Percentiles rank a stretch among this genome's conserved stretches.
These are phyloP conservation scores for Neoitamus cyanurus DNA, from an alignment of 2,888 invertebrate species.

Conservation along the genomic window DNA sequence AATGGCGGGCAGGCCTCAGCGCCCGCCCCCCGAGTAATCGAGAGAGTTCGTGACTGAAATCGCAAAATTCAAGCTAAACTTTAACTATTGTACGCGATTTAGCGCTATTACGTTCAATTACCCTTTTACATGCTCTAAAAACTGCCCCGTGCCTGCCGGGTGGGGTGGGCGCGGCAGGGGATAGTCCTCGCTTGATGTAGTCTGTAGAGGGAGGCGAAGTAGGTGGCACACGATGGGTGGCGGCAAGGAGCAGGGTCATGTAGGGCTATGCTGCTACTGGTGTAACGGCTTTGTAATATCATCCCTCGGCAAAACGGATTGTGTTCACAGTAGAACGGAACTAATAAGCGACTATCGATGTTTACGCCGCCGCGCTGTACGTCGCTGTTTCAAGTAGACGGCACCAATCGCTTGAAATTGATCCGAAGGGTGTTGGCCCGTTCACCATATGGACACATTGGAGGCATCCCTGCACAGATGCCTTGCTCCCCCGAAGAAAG, in stretches of 20 bases:
- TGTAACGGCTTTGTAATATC: constrained; percentile 36
- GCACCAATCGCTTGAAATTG: constrained; percentile 28
- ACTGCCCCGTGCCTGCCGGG: background rate
- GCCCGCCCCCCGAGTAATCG: background rate
- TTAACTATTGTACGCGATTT: constrained; percentile 44
- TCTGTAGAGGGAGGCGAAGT: too few species aligned
- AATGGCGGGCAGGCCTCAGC: background rate
- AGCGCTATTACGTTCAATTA: constrained; percentile 44
- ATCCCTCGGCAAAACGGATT: constrained; percentile 19
- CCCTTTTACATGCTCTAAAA: constrained; percentile 39
- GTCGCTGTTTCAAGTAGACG: background rate
- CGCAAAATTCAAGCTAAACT: constrained; percentile 36
- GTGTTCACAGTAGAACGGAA: constrained; percentile 23
- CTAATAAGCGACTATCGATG: constrained; percentile 31
- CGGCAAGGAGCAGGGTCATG: background rate
- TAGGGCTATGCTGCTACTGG: background rate
- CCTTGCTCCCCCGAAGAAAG: background rate
- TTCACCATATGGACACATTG: background rate
- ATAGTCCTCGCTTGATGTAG: too few species aligned
- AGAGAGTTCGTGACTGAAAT: constrained; percentile 35
- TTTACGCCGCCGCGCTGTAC: background rate
- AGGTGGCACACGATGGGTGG: background rate
- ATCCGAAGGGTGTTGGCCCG: background rate
- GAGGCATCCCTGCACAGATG: background rate
- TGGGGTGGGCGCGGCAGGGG: background rate